Evolutionary conservation across 1,140 invertebrate species (phyloP).

Genomic region (Tetragonula clypearis): DNA sequence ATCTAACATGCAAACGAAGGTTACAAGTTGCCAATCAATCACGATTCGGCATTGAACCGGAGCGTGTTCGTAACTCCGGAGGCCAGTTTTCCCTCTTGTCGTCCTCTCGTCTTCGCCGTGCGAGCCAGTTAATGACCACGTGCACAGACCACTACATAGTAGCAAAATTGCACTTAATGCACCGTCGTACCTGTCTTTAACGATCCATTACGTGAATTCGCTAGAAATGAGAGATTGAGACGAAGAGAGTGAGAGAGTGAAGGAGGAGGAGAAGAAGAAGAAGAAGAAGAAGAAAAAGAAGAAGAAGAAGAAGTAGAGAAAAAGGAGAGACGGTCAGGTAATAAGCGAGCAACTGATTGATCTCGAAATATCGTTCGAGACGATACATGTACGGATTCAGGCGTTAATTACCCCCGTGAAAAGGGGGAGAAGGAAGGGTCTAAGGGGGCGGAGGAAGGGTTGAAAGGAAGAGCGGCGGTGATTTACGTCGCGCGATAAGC

Average conservation of each 20-base stretch:
- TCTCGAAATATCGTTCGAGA: constrained; percentile 45
- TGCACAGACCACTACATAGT: constrained; percentile 41
- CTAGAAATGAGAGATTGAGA: constrained; percentile 16
- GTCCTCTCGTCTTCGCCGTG: neutral
- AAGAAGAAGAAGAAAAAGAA: neutral
- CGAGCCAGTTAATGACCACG: constrained; percentile 40
- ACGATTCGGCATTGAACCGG: constrained; percentile 76
- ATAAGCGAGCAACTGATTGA: constrained; percentile 53
- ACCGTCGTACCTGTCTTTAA: constrained; percentile 53
- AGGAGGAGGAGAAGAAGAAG: neutral
- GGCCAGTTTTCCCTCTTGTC: constrained; percentile 39
- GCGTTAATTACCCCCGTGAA: constrained; percentile 38
- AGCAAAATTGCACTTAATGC: constrained; percentile 55
- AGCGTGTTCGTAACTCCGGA: constrained; percentile 62
- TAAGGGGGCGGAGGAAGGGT: neutral
- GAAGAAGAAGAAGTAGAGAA: neutral
- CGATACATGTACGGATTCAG: constrained; percentile 23
- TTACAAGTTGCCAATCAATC: constrained; percentile 77
- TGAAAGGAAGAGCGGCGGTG: neutral
- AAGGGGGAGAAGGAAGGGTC: neutral
- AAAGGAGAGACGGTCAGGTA: constrained; percentile 8
- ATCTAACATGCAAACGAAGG: constrained; percentile 63
- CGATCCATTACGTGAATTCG: constrained; percentile 49
- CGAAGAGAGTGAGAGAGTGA: neutral
- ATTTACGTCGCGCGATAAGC: constrained; percentile 42